A percentile compares a stretch with the other conserved stretches of the same genome.
Conservation (phyloP, 2,888 invertebrate species). For the Apamea epomidion region DNA sequence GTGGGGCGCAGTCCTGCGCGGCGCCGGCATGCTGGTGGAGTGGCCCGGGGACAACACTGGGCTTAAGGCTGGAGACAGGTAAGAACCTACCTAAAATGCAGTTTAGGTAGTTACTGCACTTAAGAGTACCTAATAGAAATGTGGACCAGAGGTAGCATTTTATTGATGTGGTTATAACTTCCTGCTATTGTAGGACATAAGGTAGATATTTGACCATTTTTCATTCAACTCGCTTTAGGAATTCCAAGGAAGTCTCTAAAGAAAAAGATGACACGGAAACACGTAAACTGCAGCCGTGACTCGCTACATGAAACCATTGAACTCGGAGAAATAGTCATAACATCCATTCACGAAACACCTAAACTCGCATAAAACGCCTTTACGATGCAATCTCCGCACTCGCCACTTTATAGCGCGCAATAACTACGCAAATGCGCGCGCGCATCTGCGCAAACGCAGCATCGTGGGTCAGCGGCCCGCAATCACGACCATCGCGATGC, state of each 20-base stretch:
- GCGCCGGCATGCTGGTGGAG: constrained; percentile 93
- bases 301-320: constrained; percentile 22
- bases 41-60: constrained; percentile 95
- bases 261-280: constrained; percentile 1
- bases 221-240: neutral
- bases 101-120: neutral
- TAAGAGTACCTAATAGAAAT: neutral
- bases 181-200: neutral
- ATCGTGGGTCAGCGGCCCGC: constrained; percentile 58
- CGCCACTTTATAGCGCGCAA: constrained; percentile 47
- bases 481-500: constrained; percentile 66
- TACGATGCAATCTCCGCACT: constrained; percentile 59
- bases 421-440: constrained; percentile 47
- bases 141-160: neutral
- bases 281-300: neutral
- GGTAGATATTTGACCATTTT: neutral
- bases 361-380: constrained; percentile 56
- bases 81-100: constrained; percentile 11
- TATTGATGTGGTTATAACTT: neutral
- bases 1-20: constrained; percentile 92
- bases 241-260: neutral
- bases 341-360: constrained; percentile 43
- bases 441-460: constrained; percentile 47
- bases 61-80: constrained; percentile 94
- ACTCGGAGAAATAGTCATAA: constrained; percentile 40